A percentile compares a stretch with the other conserved stretches of the same genome.
Conservation (phyloP, 2,888 invertebrate species). For the Spatulosminthurus flaviceps region DNA sequence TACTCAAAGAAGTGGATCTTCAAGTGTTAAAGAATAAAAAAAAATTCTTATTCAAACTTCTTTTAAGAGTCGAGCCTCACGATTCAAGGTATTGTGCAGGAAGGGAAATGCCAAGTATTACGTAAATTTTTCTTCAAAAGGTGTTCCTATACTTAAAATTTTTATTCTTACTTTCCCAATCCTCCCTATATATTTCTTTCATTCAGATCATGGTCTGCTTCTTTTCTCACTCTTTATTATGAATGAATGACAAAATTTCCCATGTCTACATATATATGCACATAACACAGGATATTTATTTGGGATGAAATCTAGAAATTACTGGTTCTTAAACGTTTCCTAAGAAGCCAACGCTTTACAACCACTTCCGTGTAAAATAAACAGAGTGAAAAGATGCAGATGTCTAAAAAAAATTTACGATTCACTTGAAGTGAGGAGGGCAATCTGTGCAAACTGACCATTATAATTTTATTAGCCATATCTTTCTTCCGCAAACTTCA, state of each 20-base stretch:
- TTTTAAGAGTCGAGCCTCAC: not conserved
- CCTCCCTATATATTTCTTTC: no score
- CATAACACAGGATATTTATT: no score
- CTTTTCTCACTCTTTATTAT: no score
- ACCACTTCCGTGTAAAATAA: not conserved
- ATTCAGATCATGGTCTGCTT: no score
- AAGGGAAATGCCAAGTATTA: not conserved
- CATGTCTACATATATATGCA: not conserved
- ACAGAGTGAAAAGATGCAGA: conserved; percentile 15
- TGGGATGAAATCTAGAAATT: no score
- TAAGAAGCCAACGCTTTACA: not conserved
- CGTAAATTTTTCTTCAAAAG: not conserved
- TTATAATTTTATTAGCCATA: not conserved
- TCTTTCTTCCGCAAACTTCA: not conserved
- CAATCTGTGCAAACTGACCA: not conserved
- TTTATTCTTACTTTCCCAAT: no score
- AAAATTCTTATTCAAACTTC: no score
- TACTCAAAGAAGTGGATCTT: not conserved
- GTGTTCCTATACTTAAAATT: no score
- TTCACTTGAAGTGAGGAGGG: not conserved
- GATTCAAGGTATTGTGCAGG: not conserved
- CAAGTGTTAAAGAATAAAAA: no score
- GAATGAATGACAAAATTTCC: not conserved
- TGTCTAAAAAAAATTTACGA: conserved; percentile 3
- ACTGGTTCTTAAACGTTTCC: no score